phyloP scores from a whole-genome alignment of 2,113 vertebrate genomes.

The Crotalus viridis region DNA sequence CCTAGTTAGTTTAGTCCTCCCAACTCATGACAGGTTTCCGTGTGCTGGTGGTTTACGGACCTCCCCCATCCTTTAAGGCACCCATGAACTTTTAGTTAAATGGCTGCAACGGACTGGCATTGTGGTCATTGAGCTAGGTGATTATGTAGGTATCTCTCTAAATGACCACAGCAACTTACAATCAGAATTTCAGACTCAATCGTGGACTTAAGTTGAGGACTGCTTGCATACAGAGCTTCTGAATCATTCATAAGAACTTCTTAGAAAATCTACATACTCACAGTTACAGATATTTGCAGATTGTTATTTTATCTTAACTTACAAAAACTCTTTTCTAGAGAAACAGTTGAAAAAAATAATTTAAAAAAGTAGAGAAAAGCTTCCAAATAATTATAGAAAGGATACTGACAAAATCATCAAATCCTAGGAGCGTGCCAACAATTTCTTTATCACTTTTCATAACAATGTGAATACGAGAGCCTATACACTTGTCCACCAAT shows the following conservation, averaged over 20 bases:
- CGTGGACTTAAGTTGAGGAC: neutral
- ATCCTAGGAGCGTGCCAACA: slow-evolving; percentile 86
- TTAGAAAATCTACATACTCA: neutral
- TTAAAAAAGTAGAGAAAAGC: neutral
- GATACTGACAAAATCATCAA: slow-evolving; percentile 99
- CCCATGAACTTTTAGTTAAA: neutral
- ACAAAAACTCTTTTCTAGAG: neutral
- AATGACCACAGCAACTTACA: neutral
- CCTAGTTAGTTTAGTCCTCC: neutral
- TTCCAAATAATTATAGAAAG: slow-evolving; percentile 59
- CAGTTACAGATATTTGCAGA: neutral
- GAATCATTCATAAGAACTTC: neutral
- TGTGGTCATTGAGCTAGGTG: neutral
- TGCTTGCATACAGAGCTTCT: neutral
- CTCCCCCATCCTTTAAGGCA: neutral
- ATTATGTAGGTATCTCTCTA: neutral
- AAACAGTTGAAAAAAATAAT: neutral
- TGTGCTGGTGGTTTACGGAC: neutral
- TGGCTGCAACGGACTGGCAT: neutral
- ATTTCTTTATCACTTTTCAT: slow-evolving; percentile 93
- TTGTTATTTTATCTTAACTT: neutral
- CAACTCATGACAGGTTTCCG: neutral
- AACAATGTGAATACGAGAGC: slow-evolving; percentile 85
- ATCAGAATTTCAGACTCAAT: neutral
- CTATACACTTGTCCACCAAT: slow-evolving; percentile 90